A percentile compares a stretch with the other conserved stretches of the same genome.
Conservation (phyloP, 2,888 invertebrate species). For the Drosophila setosimentum region DNA sequence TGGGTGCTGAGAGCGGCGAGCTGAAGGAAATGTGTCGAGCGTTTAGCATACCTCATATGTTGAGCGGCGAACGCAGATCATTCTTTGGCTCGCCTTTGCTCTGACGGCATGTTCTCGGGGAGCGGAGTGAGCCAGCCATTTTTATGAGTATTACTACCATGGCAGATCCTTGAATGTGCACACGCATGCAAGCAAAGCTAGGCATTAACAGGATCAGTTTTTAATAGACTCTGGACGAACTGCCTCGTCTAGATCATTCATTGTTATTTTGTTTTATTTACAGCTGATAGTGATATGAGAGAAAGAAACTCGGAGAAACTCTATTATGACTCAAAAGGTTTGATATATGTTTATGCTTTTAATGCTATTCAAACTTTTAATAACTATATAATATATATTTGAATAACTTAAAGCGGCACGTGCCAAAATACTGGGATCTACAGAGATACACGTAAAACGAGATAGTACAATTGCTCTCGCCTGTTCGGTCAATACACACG, state of each 20-base stretch:
- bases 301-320: slow-evolving; percentile 80
- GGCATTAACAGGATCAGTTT: not conserved
- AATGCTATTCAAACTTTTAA: not conserved
- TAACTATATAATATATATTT: not conserved
- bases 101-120: not conserved
- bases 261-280: slow-evolving; percentile 48
- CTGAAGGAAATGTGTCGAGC: not conserved
- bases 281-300: slow-evolving; percentile 82
- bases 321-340: slow-evolving; percentile 83
- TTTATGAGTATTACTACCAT: not conserved
- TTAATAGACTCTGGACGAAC: not conserved
- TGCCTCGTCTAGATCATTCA: not conserved
- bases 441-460: slow-evolving; percentile 95
- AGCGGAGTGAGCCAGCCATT: not conserved
- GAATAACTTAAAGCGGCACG: slow-evolving; percentile 89
- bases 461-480: slow-evolving; percentile 96
- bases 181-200: not conserved
- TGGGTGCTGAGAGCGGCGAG: not conserved
- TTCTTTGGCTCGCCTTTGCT: not conserved
- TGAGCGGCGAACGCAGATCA: not conserved
- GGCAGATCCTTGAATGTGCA: not conserved
- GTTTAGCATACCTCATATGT: not conserved
- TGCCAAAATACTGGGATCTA: slow-evolving; percentile 93
- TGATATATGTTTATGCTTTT: slow-evolving; percentile 29
- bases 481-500: slow-evolving; percentile 95